Conservation (phyloP, 2,113 vertebrate genomes). For the Numenius arquata region DNA sequence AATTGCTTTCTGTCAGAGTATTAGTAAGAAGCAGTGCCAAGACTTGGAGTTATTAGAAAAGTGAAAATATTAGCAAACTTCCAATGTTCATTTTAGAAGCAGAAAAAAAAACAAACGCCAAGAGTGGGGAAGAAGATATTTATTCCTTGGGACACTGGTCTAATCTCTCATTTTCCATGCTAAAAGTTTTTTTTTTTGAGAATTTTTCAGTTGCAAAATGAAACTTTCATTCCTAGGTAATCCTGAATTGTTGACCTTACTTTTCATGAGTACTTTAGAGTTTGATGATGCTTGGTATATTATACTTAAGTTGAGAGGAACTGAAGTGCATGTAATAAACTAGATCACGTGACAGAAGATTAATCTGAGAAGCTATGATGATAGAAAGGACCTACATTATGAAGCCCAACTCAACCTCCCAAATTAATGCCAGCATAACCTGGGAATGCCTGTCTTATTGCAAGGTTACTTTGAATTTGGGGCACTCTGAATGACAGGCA, state of each 20-base stretch:
- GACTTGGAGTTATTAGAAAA: neutral
- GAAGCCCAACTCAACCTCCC: neutral
- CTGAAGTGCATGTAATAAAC: neutral
- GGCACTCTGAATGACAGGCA: neutral
- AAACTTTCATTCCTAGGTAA: neutral
- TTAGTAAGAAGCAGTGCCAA: neutral
- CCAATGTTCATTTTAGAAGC: neutral
- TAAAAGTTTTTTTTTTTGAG: neutral
- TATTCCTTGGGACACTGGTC: neutral
- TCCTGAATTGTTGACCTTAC: neutral
- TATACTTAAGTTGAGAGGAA: neutral
- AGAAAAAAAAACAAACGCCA: neutral
- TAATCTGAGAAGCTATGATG: neutral
- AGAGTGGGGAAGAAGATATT: neutral
- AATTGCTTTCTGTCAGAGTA: neutral
- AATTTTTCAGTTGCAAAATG: neutral
- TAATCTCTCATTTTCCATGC: neutral
- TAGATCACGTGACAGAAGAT: neutral
- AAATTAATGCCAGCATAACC: neutral
- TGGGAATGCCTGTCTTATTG: neutral
- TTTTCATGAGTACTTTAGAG: neutral
- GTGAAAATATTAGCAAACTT: neutral
- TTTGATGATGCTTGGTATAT: neutral
- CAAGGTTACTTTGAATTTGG: neutral
- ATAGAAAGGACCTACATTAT: neutral